Percentiles rank a stretch among this genome's conserved stretches.
These are phyloP conservation scores for Monomorium pharaonis DNA, from an alignment of 1,140 invertebrate species.

Conservation along the genomic window DNA sequence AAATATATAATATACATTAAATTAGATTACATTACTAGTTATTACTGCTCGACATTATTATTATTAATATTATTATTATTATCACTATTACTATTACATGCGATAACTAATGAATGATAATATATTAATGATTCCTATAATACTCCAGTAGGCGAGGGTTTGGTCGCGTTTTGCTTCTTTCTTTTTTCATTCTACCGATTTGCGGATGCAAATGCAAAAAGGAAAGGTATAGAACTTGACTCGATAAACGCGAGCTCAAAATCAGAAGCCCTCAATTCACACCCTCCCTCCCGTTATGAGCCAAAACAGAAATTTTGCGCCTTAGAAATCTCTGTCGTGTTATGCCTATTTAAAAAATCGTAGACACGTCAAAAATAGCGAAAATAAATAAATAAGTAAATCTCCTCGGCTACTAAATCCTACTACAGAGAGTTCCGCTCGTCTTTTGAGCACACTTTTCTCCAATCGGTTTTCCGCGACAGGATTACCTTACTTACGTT, in stretches of 20 bases:
- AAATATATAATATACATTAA: conserved; percentile 84
- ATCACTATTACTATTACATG: conserved; percentile 75
- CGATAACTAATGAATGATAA: conserved; percentile 85
- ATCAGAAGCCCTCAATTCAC: not conserved
- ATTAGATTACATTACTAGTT: conserved; percentile 85
- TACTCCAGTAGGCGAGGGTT: conserved; percentile 79
- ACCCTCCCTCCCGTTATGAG: not conserved
- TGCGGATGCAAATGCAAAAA: conserved; percentile 21
- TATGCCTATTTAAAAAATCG: not conserved
- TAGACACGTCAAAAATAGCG: not conserved
- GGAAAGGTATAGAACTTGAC: conserved; percentile 17
- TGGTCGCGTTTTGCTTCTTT: conserved; percentile 72
- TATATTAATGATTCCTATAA: conserved; percentile 86
- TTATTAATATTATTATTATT: conserved; percentile 69
- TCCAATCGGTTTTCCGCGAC: not conserved
- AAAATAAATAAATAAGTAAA: conserved; percentile 38
- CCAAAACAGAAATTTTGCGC: conserved; percentile 10
- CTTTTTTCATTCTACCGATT: conserved; percentile 25
- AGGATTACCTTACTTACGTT: not conserved
- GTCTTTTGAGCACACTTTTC: not conserved
- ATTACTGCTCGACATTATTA: conserved; percentile 74
- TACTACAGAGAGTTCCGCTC: not conserved
- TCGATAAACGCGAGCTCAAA: not conserved
- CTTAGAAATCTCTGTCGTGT: not conserved
- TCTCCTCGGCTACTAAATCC: not conserved